Evolutionary conservation across 1,140 invertebrate species (phyloP).

Genomic region (Pseudomyrmex dendroicus): DNA sequence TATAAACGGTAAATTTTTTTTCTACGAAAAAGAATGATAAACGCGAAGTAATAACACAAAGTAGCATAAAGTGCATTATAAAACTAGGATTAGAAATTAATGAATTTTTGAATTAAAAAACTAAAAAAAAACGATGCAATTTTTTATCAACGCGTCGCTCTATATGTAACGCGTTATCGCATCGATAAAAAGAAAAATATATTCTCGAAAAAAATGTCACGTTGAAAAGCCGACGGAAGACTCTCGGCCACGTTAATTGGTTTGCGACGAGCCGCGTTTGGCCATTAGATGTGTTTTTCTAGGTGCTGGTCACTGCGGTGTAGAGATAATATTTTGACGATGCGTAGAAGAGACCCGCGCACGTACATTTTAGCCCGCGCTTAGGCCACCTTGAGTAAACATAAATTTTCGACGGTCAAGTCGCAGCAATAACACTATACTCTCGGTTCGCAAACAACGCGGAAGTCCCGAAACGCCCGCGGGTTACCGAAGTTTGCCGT

Average conservation of each 20-base stretch:
- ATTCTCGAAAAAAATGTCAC: neutral
- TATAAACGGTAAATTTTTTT: no score
- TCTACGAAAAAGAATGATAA: no score
- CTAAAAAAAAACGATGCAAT: no score
- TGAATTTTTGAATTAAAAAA: no score
- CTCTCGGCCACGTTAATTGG: constrained; percentile 51
- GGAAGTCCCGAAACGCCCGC: constrained; percentile 12
- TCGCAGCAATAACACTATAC: constrained; percentile 53
- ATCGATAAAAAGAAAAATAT: neutral
- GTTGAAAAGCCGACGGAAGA: constrained; percentile 1
- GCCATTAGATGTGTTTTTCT: constrained; percentile 70
- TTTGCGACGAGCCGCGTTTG: constrained; percentile 49
- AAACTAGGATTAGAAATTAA: no score
- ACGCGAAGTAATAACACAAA: no score
- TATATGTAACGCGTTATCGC: no score
- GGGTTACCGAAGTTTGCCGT: constrained; percentile 39
- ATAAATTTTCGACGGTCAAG: constrained; percentile 52
- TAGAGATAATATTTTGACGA: constrained; percentile 70
- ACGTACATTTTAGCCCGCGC: constrained; percentile 24
- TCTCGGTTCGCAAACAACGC: constrained; percentile 58
- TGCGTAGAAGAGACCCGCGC: neutral
- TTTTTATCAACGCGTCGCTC: no score
- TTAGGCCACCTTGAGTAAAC: constrained; percentile 58
- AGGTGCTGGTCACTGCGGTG: constrained; percentile 31
- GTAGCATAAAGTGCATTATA: no score